Evolutionary conservation across 2,797 vertebrate species (phyloP).

Genomic region (Micropoecilia bifurca): DNA sequence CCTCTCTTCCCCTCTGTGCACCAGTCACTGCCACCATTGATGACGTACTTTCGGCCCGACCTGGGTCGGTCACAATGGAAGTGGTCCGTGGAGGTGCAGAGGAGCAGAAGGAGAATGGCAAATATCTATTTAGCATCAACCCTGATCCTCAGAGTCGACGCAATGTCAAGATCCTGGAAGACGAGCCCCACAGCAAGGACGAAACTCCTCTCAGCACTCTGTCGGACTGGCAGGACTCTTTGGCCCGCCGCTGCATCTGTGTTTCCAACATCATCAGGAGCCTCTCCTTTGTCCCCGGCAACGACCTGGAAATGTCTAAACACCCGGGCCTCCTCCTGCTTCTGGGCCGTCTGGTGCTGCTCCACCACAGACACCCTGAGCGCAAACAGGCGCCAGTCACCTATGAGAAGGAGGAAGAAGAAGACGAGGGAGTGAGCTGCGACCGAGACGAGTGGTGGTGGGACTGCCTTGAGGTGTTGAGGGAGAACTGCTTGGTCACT

Average conservation of each 20-base stretch:
- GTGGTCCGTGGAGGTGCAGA: constrained; percentile 82
- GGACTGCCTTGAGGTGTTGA: constrained; percentile 96
- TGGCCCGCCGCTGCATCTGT: constrained; percentile 94
- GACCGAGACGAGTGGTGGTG: constrained; percentile 99
- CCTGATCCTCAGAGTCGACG: constrained; percentile 86
- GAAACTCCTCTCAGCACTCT: constrained; percentile 95
- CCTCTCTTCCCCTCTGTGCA: constrained; percentile 51
- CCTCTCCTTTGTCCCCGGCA: constrained; percentile 96
- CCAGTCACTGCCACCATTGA: constrained; percentile 90
- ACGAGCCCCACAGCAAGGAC: constrained; percentile 97
- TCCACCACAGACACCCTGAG: constrained; percentile 96
- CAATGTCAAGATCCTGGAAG: constrained; percentile 93
- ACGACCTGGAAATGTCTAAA: constrained; percentile 97
- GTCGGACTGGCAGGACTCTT: constrained; percentile 96
- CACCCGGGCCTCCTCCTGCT: constrained; percentile 96
- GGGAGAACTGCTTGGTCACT: constrained; percentile 97
- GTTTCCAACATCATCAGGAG: constrained; percentile 98
- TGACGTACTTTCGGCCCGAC: constrained; percentile 88
- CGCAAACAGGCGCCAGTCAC: constrained; percentile 95
- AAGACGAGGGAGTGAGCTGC: constrained; percentile 93
- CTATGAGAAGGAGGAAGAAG: constrained; percentile 96
- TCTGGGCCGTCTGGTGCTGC: constrained; percentile 92
- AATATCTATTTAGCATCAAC: constrained; percentile 88
- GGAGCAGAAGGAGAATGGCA: constrained; percentile 84
- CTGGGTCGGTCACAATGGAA: constrained; percentile 89